Evolutionary conservation across 92 coral and sea anemone species (phyloP).

Genomic region (Zoanthus solanderi): DNA sequence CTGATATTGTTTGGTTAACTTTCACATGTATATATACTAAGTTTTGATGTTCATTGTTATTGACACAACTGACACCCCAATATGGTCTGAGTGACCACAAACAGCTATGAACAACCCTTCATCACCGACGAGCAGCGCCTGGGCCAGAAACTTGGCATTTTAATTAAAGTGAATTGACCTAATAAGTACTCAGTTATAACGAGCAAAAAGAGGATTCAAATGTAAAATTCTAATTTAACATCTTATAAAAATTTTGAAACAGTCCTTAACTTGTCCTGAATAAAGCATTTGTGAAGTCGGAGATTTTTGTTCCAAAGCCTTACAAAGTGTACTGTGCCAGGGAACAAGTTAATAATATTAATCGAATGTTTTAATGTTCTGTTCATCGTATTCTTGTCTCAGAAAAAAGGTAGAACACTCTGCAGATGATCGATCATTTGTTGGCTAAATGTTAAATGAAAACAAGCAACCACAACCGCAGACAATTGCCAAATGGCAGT

Average conservation of each 20-base stretch:
- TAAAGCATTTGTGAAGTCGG: background rate
- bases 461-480: background rate
- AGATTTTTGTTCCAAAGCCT: background rate
- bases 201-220: background rate
- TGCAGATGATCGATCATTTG: slow-evolving; percentile 20
- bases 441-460: background rate
- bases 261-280: background rate
- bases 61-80: background rate
- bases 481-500: background rate
- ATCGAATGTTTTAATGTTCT: background rate
- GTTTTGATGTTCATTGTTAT: too few species aligned
- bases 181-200: background rate
- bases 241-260: background rate
- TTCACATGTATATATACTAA: background rate
- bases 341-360: too few species aligned
- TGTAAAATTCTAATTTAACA: background rate
- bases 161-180: background rate
- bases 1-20: slow-evolving; percentile 29
- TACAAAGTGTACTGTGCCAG: background rate
- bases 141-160: background rate
- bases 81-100: background rate
- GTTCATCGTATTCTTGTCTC: background rate
- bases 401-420: background rate
- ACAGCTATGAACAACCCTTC: background rate
- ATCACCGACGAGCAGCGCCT: slow-evolving; percentile 15